Evolutionary conservation across 2,888 invertebrate species (phyloP), one percentile per base, ranked within the genome.

Genomic region (Meta bourneti): DNA sequence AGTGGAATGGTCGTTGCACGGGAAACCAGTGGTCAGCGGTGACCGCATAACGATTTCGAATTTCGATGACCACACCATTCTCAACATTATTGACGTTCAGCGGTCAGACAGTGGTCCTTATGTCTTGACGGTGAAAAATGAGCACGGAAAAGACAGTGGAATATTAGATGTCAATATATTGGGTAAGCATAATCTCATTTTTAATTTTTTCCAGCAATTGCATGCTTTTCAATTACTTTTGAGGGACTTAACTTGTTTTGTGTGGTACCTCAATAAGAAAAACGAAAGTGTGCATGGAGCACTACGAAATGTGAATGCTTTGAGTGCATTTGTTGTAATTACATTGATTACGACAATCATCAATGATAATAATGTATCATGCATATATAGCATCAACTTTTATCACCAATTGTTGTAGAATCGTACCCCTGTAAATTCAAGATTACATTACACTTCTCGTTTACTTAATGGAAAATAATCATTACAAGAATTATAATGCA

Each of bases 51-150:
- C 98, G 0, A 96, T 98, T 6, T 97, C 98, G 0, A 97, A 98
- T 13, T 98, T 98, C 93, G 98, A 98, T 11, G 97, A 98, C 94
- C 98, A 98, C 94, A 98, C 98, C 0, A 97, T 98, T 93, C 96
- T 99, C 71, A 98, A 98, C 94, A 98, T 98, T 8, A 98, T 98
- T 0, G 98, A 99, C 95, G 97, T 99, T 93, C 97, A 97, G 95
- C 96, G 99, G 81, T 96, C 96, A 6, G 99, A 99, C 95, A 98
- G 98, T 94, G 99, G 99, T 72, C 96, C 96, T 93, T 99, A 99
- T 95, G 97, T 97, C 94, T 95, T 99, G 93, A 96, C 97, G 71
- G 95, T 99, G 94, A 97, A 97, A 95, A 99, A 99, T 95, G 97
- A 97, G 94, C 98, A 98, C 82, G 99, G 99, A 79, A 96, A 97